Percentiles rank a stretch among this genome's conserved stretches.
These are phyloP conservation scores for Zapornia atra DNA, from an alignment of 2,113 vertebrate species.

Conservation along the genomic window DNA sequence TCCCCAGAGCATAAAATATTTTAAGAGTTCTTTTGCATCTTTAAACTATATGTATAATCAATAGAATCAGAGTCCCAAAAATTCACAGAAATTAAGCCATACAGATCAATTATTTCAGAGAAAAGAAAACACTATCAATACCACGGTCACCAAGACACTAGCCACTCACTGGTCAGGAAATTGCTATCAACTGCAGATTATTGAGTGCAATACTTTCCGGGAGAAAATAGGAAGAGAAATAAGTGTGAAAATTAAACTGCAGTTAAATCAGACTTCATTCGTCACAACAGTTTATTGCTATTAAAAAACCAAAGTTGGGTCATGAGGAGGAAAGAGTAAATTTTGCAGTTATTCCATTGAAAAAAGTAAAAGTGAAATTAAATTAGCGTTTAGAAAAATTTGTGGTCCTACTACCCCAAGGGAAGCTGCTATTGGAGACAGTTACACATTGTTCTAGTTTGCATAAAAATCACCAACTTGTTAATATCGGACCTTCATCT, in stretches of 20 bases:
- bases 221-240: conserved; percentile 13
- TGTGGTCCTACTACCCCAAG: neutral
- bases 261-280: neutral
- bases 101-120: neutral
- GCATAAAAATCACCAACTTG: neutral
- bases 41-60: neutral
- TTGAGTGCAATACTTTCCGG: conserved; percentile 43
- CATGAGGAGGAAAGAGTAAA: neutral
- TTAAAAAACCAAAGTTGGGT: neutral
- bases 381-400: neutral
- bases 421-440: neutral
- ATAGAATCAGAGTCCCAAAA: neutral
- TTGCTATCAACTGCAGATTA: conserved; percentile 32
- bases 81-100: neutral
- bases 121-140: neutral
- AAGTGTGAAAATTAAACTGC: conserved; percentile 26
- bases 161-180: conserved; percentile 47
- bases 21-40: neutral
- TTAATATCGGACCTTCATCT: neutral
- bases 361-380: neutral
- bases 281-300: neutral
- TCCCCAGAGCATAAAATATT: neutral
- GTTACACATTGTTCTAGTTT: neutral
- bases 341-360: neutral
- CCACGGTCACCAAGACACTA: neutral